Base-by-base conservation (phyloP, 2,888 invertebrate species). In the Mechanitis mazaeus region DNA sequence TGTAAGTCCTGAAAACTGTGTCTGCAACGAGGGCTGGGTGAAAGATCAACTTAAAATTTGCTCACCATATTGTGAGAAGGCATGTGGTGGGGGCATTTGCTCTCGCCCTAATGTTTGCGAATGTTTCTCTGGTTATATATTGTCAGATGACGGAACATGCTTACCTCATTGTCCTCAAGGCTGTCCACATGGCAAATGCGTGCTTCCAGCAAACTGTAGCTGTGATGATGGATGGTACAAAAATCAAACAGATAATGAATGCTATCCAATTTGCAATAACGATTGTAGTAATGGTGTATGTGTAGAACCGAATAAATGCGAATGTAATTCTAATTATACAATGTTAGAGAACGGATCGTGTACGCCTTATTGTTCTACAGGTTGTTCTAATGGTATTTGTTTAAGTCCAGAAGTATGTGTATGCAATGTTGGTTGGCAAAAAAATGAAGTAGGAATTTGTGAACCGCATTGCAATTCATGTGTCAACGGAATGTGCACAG, bases 251-350 rank as follows among this genome's bases (percentile, higher is more conserved):
- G 72, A 74, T 46, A 67, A 64, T 31, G 64, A 65, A 2, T 81
- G 81, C 53, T 66, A 71, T 55, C 79, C 79, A 0, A 59, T 71
- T 20, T 92, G 92, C 64, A 63, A 72, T 2, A 75, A 80, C 7
- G 78, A 80, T 12, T 92, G 92, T 57, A 73, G 79, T 1, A 90
- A 92, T 71, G 91, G 91, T 7, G 68, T 62, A 2, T 92, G 92
- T 68, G 72, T 83, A 0, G 82, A 82, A 1, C 91, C 91, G 2
- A 81, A 90, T 58, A 76, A 74, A 0, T 91, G 91, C 66, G 65
- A 80, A 57, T 92, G 92, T 66, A 71, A 81, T 4, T 68, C 76
- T 1, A 88, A 87, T 1, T 91, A 85, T 68, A 68, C 68, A 57
- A 70, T 66, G 57, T 69, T 71, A 3, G 69, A 65, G 3, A 58